Percentiles rank a stretch among this genome's conserved stretches.
Conservation (phyloP, 30 jellyfish, hydroid and myxozoan genomes). For the Nemopilema nomurai region DNA sequence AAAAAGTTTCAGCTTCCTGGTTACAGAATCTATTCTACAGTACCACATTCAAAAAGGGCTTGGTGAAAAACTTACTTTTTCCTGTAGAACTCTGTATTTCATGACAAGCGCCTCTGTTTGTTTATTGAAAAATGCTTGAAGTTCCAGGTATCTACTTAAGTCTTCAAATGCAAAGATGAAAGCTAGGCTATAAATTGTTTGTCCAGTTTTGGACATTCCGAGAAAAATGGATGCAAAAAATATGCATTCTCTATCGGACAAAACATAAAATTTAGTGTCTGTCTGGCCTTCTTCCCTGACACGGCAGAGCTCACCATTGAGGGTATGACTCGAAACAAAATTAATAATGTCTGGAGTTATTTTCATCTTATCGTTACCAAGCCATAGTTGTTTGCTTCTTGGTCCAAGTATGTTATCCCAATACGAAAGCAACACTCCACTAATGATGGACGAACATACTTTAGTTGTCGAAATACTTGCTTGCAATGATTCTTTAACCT, state of each 20-base stretch:
- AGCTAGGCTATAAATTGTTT: constrained; percentile 73
- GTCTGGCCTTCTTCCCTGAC: constrained; percentile 66
- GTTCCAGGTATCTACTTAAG: constrained; percentile 56
- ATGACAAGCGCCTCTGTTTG: constrained; percentile 62
- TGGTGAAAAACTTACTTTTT: constrained; percentile 56
- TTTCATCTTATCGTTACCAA: constrained; percentile 68
- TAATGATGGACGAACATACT: constrained; percentile 49
- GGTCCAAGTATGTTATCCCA: constrained; percentile 97
- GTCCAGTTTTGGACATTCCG: constrained; percentile 73
- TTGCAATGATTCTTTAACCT: neutral
- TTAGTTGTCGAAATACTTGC: neutral
- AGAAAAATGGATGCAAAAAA: constrained; percentile 71
- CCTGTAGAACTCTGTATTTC: constrained; percentile 76
- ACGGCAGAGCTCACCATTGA: constrained; percentile 88
- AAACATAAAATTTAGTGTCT: constrained; percentile 73
- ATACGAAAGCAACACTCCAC: constrained; percentile 71
- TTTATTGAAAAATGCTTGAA: constrained; percentile 54
- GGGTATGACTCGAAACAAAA: constrained; percentile 83
- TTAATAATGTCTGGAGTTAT: constrained; percentile 43
- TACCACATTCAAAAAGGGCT: too few species aligned
- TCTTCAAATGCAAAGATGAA: constrained; percentile 75
- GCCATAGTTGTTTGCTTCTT: constrained; percentile 68
- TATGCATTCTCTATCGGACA: constrained; percentile 75
- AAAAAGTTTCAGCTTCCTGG: too few species aligned
- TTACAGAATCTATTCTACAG: too few species aligned